These are phyloP conservation scores for Erebia ligea DNA, from an alignment of 2,888 invertebrate genomes.

Conservation along the genomic window DNA sequence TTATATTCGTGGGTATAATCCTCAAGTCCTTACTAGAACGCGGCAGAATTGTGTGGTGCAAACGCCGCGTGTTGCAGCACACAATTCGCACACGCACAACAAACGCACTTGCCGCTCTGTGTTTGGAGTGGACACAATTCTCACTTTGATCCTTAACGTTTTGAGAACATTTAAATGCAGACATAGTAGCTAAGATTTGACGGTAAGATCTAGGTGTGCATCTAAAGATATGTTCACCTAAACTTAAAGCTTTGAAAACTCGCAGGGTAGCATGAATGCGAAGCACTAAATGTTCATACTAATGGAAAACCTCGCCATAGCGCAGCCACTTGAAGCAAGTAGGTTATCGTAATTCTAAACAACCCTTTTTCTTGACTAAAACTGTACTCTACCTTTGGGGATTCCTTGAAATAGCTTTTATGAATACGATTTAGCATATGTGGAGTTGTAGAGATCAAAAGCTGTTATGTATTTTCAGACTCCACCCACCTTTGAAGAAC, in stretches of 20 bases:
- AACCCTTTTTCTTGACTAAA: neutral
- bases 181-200: neutral
- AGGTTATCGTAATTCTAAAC: neutral
- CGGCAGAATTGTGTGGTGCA: too few species aligned
- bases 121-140: too few species aligned
- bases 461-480: too few species aligned
- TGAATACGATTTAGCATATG: too few species aligned
- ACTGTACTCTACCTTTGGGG: neutral
- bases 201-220: neutral
- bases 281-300: slow-evolving; percentile 9
- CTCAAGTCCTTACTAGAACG: too few species aligned
- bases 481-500: too few species aligned
- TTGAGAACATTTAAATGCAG: slow-evolving; percentile 14
- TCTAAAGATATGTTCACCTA: neutral
- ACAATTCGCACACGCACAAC: too few species aligned
- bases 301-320: slow-evolving; percentile 4
- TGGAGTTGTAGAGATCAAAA: too few species aligned
- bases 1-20: too few species aligned
- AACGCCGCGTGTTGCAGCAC: too few species aligned
- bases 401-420: too few species aligned
- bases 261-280: neutral
- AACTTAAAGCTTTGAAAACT: neutral
- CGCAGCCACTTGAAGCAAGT: neutral
- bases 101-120: too few species aligned
- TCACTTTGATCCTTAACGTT: neutral